Evolutionary conservation across 1,140 invertebrate genomes (phyloP), one percentile per base, ranked within the genome.

Genomic region (Drosophila mojavensis): DNA sequence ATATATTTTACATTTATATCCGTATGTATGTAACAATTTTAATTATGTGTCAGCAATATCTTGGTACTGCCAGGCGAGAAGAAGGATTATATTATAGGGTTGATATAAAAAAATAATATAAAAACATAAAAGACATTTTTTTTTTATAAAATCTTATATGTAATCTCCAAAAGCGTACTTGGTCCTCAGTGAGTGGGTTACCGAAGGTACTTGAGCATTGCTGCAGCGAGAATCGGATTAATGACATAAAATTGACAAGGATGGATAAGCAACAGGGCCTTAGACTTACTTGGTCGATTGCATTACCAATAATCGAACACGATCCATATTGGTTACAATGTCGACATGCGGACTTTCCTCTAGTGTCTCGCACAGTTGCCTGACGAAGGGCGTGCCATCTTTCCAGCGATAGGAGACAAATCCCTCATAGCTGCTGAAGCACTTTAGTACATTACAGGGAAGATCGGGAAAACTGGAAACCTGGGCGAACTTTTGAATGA

Each of bases 401-500:
- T 85, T 64, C 2, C 62, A 77, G 54, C 91, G 91, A 76, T 75
- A 92, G 5, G 91, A 82, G 4, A 90, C 85, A 41, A 88, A 92
- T 7, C 91, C 91, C 48, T 92, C 91, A 45, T 79, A 92, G 17
- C 85, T 92, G 78, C 91, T 92, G 24, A 92, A 92, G 33, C 90
- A 92, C 72, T 91, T 92, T 0, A 81, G 62, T 30, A 92, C 90
- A 66, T 92, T 89, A 48, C 75, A 80, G 6, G 91, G 89, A 43
- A 36, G 33, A 11, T 1, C 2, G 1, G 33, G 9, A 11, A 36
- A 2, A 33, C 6, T 7, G 0, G 5, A 5, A 33, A 33, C 5
- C 33, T 36, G 3, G 10, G 33, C 9, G 10, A 36, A 36, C 9
- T 10, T 36, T 11, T 36, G 33, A 5, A 11, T 36, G 33, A 36